Percentiles rank a stretch among this genome's conserved stretches.
Conservation (phyloP, 2,113 vertebrate genomes). For the Ginglymostoma cirratum region DNA sequence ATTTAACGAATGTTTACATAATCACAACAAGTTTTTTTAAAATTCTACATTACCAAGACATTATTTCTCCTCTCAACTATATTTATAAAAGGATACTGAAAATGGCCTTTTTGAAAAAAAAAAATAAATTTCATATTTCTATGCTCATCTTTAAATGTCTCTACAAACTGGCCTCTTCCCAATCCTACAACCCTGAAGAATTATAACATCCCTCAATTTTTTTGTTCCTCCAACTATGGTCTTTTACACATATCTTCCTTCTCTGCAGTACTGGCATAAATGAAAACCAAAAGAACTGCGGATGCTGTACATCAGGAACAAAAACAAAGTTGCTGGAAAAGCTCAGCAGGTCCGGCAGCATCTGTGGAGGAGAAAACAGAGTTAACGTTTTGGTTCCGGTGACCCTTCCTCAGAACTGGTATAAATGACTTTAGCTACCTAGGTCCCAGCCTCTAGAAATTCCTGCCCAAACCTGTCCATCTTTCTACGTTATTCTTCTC, state of each 20-base stretch:
- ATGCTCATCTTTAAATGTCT: not conserved
- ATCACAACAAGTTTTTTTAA: not conserved
- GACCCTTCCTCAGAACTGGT: too few species aligned
- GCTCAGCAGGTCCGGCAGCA: too few species aligned
- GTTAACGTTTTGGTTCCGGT: too few species aligned
- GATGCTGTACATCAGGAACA: too few species aligned
- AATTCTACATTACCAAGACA: not conserved
- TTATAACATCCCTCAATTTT: not conserved
- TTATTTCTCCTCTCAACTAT: not conserved
- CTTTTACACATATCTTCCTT: not conserved
- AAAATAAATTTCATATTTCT: not conserved
- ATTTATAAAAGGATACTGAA: not conserved
- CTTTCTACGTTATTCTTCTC: not conserved
- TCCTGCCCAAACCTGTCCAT: not conserved
- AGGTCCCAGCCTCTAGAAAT: not conserved
- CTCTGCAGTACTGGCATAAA: not conserved
- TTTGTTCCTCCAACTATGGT: not conserved
- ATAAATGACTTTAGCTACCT: not conserved
- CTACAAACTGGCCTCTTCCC: not conserved
- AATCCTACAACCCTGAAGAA: not conserved
- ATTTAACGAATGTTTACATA: not conserved
- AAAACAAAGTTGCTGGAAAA: too few species aligned
- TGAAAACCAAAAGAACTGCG: not conserved
- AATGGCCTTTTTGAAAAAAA: not conserved
- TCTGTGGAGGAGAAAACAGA: too few species aligned